Evolutionary conservation across 2,888 invertebrate genomes (phyloP), one percentile per base, ranked within the genome.

Genomic region (Drosophila subquinaria): DNA sequence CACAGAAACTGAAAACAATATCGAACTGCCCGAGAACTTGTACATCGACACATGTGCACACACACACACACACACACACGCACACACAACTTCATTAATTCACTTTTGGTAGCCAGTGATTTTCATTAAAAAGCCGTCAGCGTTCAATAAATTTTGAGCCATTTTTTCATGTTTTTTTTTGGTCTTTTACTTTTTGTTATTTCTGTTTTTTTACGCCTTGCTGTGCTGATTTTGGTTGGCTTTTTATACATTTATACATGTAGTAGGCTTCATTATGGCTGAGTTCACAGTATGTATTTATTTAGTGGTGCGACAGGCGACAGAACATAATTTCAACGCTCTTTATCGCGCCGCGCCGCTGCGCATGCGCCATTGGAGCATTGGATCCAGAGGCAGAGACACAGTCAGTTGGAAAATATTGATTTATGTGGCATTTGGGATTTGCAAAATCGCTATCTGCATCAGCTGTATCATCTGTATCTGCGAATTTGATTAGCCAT

Each of bases 101-200:
- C 87, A 74, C 69, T 62, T 69, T 87, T 87, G 89, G 84, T 88
- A 82, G 87, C 82, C 81, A 81, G 72, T 81, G 89, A 84, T 88
- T 88, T 88, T 87, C 87, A 88, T 88, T 88, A 88, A 87, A 88
- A 88, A 88, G 84, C 82, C 89, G 87, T 88, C 87, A 88, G 82
- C 87, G 87, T 84, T 84, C 81, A 82, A 88, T 88, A 88, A 84
- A 88, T 88, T 87, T 86, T 81, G 67, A 79, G 75, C 73, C 73
- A 79, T 76, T 86, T 83, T 76, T 77, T 75, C 20, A 33, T 40
- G 9, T 56, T 53, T 56, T 52, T 61, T 47, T 55, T 51, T 33
- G 27, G 8, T 30, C 30, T 30, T 55, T 43, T 40, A 35, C 40
- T 64, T 33, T 62, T 60, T 67, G 42, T 62, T 60, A 48, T 65